Evolutionary conservation across 2,888 invertebrate species (phyloP).

Genomic region (Labia minor): DNA sequence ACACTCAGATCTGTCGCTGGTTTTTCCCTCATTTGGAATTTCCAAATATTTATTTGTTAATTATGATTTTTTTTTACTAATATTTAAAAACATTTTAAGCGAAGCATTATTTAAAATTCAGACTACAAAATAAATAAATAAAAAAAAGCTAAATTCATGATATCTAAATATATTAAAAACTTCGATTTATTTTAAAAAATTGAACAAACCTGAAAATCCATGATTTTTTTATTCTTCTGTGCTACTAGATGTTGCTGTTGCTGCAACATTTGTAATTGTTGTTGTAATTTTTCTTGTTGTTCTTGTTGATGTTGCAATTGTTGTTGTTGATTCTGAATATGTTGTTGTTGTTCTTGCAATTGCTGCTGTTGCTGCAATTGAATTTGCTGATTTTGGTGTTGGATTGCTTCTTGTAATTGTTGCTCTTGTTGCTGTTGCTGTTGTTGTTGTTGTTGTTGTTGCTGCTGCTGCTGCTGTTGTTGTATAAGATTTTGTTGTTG

Average conservation of each 20-base stretch:
- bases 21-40: too few species aligned
- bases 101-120: too few species aligned
- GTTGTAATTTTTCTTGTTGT: conserved; percentile 20
- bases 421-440: conserved; percentile 19
- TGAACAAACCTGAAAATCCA: conserved; percentile 1
- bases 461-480: conserved; percentile 21
- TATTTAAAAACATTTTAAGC: too few species aligned
- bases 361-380: conserved; percentile 19
- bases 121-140: too few species aligned
- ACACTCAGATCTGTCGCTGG: too few species aligned
- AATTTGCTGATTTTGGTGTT: conserved; percentile 20
- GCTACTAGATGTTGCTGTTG: conserved; percentile 15
- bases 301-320: conserved; percentile 20
- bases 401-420: conserved; percentile 21
- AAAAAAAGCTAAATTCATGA: too few species aligned
- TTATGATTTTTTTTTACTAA: too few species aligned
- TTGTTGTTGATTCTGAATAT: conserved; percentile 16
- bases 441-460: conserved; percentile 18
- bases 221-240: neutral
- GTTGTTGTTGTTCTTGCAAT: conserved; percentile 8
- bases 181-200: neutral
- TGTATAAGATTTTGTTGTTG: conserved; percentile 19
- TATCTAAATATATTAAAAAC: too few species aligned
- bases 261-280: conserved; percentile 18
- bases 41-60: too few species aligned